Percentiles rank a stretch among this genome's conserved stretches.
These are phyloP conservation scores for Kryphioiulus occultus DNA, from an alignment of 2,888 invertebrate species.

Conservation along the genomic window DNA sequence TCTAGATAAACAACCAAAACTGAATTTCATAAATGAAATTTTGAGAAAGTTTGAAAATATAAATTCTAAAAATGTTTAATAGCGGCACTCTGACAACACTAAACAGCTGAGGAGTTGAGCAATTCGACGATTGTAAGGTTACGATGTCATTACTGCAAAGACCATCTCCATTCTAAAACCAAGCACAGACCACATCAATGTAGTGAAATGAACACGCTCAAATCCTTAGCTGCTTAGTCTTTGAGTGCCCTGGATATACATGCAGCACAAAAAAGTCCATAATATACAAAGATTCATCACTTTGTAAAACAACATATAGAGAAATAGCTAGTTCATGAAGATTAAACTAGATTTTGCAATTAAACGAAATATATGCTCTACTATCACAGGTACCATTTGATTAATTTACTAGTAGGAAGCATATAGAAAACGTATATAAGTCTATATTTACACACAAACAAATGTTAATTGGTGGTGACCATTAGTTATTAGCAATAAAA, in stretches of 20 bases:
- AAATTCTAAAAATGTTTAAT: background rate
- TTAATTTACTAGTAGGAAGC: conserved; percentile 24
- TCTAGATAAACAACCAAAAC: background rate
- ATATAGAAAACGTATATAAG: conserved; percentile 25
- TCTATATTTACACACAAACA: conserved; percentile 20
- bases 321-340: background rate
- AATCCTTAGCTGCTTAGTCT: background rate
- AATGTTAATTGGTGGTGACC: background rate
- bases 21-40: background rate
- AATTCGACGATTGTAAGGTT: background rate
- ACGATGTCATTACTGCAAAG: no score
- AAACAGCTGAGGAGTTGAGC: background rate
- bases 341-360: background rate
- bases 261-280: background rate
- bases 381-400: conserved; percentile 36
- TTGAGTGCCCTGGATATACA: background rate
- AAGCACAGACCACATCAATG: no score
- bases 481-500: background rate
- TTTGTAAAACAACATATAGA: background rate
- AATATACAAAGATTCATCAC: background rate
- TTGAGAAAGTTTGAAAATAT: background rate
- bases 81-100: background rate
- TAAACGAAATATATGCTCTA: conserved; percentile 7
- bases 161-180: no score
- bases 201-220: background rate